Conservation (phyloP, 2,113 vertebrate species). For the Eonycteris spelaea region DNA sequence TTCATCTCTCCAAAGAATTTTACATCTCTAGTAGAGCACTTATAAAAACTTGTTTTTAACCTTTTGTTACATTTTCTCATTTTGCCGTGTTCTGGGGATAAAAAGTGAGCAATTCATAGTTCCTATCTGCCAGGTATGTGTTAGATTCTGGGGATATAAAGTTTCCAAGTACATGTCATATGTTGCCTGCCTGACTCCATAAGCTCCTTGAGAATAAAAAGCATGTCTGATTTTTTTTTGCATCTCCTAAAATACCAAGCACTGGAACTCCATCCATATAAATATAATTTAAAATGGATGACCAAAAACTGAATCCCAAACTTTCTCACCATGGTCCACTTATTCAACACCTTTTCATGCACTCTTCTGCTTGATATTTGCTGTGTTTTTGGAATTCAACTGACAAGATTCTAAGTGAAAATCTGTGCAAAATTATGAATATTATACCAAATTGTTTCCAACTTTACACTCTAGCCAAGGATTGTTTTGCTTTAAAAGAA, state of each 20-base stretch:
- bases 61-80: neutral
- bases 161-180: accelerated
- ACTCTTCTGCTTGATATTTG: neutral
- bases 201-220: neutral
- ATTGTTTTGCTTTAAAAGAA: slow-evolving; percentile 25
- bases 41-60: neutral
- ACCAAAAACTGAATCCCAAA: neutral
- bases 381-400: neutral
- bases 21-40: neutral
- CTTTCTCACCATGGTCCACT: neutral
- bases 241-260: neutral
- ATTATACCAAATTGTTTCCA: neutral
- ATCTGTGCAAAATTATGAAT: neutral
- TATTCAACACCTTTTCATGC: neutral
- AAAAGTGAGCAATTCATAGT: neutral
- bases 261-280: neutral
- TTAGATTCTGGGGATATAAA: neutral
- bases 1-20: neutral
- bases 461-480: neutral
- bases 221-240: neutral
- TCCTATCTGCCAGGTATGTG: neutral
- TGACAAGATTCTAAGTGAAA: slow-evolving; percentile 3
- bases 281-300: neutral
- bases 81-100: neutral
- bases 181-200: neutral